Evolutionary conservation across 2,888 invertebrate species (phyloP).

Genomic region (Sepiola atlantica): DNA sequence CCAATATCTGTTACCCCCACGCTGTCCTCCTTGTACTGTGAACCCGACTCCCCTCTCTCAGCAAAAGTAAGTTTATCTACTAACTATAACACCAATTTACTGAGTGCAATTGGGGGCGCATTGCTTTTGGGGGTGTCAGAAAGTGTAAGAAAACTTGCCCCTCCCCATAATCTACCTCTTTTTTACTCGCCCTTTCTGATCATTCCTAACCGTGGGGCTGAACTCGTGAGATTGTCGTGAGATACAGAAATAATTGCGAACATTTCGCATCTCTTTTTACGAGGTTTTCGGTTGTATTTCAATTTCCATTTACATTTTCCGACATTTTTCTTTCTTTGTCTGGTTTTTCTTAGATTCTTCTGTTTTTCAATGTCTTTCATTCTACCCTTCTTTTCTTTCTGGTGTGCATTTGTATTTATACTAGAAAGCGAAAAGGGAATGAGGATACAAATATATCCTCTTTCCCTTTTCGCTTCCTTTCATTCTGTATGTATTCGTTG

Average conservation of each 20-base stretch:
- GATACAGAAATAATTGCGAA: not conserved
- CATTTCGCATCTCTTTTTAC: not conserved
- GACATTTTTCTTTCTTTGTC: too few relatives aligned
- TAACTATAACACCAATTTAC: not conserved
- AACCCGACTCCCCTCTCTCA: not conserved
- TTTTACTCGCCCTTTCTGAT: too few relatives aligned
- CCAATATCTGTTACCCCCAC: not conserved
- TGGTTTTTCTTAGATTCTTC: not conserved
- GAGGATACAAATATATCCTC: too few relatives aligned
- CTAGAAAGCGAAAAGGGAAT: too few relatives aligned
- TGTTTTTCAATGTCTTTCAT: not conserved
- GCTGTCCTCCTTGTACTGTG: rapidly evolving
- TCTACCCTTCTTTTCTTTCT: not conserved
- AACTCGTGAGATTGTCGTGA: not conserved
- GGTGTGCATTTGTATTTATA: too few relatives aligned
- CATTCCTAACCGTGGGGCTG: not conserved
- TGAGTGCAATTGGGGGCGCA: not conserved
- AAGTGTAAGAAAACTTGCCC: not conserved
- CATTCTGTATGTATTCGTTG: not conserved
- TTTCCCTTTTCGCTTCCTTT: not conserved
- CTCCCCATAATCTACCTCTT: not conserved
- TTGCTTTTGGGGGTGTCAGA: not conserved
- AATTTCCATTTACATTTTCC: not conserved
- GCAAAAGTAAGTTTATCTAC: not conserved
- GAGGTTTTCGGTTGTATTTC: not conserved